A percentile compares a stretch with the other conserved stretches of the same genome.
Evolutionary conservation across 2,888 invertebrate species (phyloP).

Genomic region (Drosophila neotestacea): DNA sequence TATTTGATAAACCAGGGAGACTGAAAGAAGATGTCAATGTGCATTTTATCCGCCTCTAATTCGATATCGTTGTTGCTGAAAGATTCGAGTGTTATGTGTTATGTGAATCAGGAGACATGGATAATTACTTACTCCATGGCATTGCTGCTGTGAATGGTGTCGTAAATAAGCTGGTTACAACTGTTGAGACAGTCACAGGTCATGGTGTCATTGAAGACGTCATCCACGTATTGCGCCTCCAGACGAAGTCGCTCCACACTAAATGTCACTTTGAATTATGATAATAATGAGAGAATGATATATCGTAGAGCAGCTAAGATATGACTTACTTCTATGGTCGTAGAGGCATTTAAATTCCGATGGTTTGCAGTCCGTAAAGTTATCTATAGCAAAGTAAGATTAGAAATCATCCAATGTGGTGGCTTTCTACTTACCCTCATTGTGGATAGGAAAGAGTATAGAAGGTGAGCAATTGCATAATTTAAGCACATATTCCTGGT

Average conservation of each 20-base stretch:
- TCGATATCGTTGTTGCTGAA: constrained; percentile 42
- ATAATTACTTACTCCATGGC: constrained; percentile 62
- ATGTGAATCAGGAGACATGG: not conserved
- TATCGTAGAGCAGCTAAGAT: too few species aligned
- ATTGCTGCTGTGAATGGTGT: constrained; percentile 58
- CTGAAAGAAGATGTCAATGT: constrained; percentile 84
- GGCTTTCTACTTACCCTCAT: constrained; percentile 50
- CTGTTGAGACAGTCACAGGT: constrained; percentile 81
- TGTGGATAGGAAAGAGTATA: constrained; percentile 75
- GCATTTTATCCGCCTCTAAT: constrained; percentile 29
- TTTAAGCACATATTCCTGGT: constrained; percentile 78
- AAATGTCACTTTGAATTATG: constrained; percentile 54
- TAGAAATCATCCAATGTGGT: not conserved
- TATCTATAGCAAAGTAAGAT: constrained; percentile 54
- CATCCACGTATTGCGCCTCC: constrained; percentile 72
- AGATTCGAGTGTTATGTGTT: not conserved
- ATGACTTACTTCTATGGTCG: constrained; percentile 72
- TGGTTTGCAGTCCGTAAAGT: constrained; percentile 75
- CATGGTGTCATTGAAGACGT: constrained; percentile 75
- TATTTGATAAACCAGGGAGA: constrained; percentile 84
- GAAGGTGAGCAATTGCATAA: constrained; percentile 81
- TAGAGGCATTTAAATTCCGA: constrained; percentile 80
- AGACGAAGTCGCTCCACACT: constrained; percentile 63
- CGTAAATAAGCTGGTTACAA: constrained; percentile 77
- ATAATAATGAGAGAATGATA: not conserved